Base-by-base conservation (phyloP, 2,888 invertebrate genomes). In the Allophyes oxyacanthae region DNA sequence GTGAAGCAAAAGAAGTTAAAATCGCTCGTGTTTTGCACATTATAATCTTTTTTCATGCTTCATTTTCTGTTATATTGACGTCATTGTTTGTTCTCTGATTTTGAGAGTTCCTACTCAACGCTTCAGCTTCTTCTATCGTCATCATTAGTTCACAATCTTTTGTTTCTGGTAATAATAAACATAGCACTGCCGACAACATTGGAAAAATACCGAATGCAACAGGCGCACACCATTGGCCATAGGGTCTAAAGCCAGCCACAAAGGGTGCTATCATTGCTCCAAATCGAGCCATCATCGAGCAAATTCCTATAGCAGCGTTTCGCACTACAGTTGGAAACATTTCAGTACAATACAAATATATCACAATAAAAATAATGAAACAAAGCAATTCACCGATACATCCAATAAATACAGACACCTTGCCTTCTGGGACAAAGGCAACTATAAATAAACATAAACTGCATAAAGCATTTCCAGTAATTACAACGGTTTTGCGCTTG, bases 291-390 rank as follows among this genome's bases (percentile, higher is more conserved):
- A 96, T 95, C 96, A 97, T 97, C 0, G 98, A 98, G 34, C 97
- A 96, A 10, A 97, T 94, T 4, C 98, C 98, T 71, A 98, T 95
- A 0, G 97, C 98, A 46, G 97, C 96, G 80, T 98, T 98, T 7
- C 98, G 95, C 1, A 98, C 96, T 7, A 97, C 96, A 0, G 98
- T 98, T 0, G 98, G 98, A 82, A 98, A 98, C 68, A 98, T 91
- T 89, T 98, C 98, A 0, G 97, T 96, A 9, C 96, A 96, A 87
- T 97, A 98, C 28, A 98, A 94, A 83, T 98, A 98, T 7, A 96
- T 95, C 2, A 97, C 96, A 2, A 97, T 96, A 81, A 98, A 98
- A 5, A 96, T 95, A 20, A 97, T 95, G 0, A 97, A 97, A 76
- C 97, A 96, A 9, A 97, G 97, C 52, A 97, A 95, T 75, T 97